Conservation (phyloP, 2,797 vertebrate species). For the Masticophis lateralis region DNA sequence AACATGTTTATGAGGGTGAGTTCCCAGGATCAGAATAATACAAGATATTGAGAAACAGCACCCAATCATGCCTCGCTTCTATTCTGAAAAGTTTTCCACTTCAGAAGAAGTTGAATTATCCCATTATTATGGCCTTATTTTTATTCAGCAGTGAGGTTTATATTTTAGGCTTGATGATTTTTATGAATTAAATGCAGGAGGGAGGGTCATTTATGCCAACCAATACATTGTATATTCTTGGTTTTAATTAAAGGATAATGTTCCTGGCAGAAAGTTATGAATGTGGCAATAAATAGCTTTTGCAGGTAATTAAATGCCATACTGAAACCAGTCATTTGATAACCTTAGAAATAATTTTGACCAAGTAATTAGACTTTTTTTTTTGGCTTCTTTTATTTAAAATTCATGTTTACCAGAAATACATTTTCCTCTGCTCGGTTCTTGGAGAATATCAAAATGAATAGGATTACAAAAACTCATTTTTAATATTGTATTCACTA, state of each 20-base stretch:
- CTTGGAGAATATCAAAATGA: background rate
- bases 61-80: background rate
- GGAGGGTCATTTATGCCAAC: background rate
- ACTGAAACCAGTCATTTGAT: background rate
- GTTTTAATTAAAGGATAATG: conserved; percentile 31
- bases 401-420: background rate
- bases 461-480: background rate
- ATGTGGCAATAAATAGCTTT: conserved; percentile 34
- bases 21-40: conserved; percentile 10
- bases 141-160: conserved; percentile 1
- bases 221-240: conserved; percentile 1
- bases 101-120: background rate
- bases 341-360: conserved; percentile 9
- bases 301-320: conserved; percentile 31
- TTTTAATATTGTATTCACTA: background rate
- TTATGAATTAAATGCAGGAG: conserved; percentile 14
- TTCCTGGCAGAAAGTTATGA: conserved; percentile 7
- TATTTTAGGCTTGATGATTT: conserved; percentile 22
- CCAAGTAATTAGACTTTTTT: background rate
- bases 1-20: background rate
- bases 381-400: background rate
- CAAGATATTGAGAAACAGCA: background rate
- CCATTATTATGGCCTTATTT: background rate
- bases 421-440: background rate
- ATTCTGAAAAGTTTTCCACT: background rate